A percentile compares a stretch with the other conserved stretches of the same genome.
phyloP scores from a whole-genome alignment of 2,113 vertebrate genomes.

The Tylochromis polylepis region DNA sequence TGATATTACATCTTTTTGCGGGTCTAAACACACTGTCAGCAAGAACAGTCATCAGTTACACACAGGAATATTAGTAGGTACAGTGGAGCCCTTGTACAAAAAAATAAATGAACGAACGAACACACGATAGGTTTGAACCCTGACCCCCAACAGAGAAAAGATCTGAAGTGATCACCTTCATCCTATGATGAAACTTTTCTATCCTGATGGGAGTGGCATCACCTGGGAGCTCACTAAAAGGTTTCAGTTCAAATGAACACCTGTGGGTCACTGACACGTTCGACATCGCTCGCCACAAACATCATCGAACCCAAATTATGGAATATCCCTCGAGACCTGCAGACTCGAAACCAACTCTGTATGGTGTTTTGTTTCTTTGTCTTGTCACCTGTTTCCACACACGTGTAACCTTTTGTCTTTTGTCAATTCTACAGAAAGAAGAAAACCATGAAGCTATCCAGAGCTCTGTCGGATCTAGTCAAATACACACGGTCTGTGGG shows the following conservation, averaged over 20 bases:
- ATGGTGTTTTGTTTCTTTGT: neutral
- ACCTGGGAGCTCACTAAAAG: neutral
- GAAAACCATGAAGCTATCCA: slow-evolving; percentile 95
- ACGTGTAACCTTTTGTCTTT: neutral
- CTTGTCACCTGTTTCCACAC: neutral
- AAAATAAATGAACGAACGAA: neutral
- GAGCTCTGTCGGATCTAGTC: slow-evolving; percentile 94
- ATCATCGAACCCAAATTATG: neutral
- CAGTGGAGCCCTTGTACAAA: neutral
- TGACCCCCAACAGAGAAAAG: no score
- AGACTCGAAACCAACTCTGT: neutral
- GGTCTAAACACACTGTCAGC: neutral
- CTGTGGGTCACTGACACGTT: neutral
- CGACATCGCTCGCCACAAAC: neutral
- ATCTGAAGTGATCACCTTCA: neutral
- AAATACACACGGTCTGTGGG: slow-evolving; percentile 95
- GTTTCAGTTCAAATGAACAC: neutral
- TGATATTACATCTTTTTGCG: neutral
- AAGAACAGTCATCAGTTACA: neutral
- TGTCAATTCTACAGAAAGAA: slow-evolving; percentile 73
- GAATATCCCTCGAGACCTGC: neutral
- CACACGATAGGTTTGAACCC: neutral
- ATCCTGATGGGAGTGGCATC: neutral
- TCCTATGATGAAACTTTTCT: neutral
- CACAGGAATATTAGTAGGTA: neutral